Evolutionary conservation across 2,113 vertebrate species (phyloP).

Genomic region (Baryphthengus martii): DNA sequence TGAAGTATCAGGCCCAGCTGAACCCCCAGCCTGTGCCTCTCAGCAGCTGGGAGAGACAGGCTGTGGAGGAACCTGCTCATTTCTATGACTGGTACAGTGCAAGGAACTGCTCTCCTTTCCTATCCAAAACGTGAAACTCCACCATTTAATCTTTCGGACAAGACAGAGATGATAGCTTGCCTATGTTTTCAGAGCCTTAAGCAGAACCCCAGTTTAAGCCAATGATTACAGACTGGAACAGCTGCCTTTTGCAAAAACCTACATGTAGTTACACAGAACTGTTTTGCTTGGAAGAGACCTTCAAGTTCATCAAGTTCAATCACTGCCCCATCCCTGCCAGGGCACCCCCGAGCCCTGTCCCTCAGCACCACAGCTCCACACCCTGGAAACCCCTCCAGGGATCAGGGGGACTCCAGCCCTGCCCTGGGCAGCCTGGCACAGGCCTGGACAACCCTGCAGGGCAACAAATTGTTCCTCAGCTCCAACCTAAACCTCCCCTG

Average conservation of each 20-base stretch:
- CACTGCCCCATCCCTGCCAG: too few relatives aligned
- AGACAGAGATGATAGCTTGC: rapidly evolving
- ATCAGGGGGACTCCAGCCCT: too few relatives aligned
- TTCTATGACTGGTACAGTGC: rapidly evolving
- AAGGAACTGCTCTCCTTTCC: rapidly evolving
- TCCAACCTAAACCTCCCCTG: too few relatives aligned
- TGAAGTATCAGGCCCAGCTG: rapidly evolving
- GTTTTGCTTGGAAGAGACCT: too few relatives aligned
- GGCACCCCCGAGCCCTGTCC: too few relatives aligned
- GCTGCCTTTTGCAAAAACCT: neutral
- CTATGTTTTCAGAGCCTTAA: neutral
- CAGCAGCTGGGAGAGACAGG: rapidly evolving
- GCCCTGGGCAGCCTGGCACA: too few relatives aligned
- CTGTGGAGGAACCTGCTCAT: rapidly evolving
- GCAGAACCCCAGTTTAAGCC: rapidly evolving
- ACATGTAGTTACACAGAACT: too few relatives aligned
- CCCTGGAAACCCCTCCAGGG: too few relatives aligned
- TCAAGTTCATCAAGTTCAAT: too few relatives aligned
- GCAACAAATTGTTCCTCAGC: too few relatives aligned
- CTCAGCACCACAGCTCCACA: too few relatives aligned
- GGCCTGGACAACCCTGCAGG: too few relatives aligned
- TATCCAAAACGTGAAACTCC: rapidly evolving
- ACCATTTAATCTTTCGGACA: rapidly evolving
- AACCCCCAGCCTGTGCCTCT: rapidly evolving
- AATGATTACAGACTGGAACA: rapidly evolving